phyloP scores from a whole-genome alignment of 92 coral and sea anemone genomes.

The Porites divaricata region DNA sequence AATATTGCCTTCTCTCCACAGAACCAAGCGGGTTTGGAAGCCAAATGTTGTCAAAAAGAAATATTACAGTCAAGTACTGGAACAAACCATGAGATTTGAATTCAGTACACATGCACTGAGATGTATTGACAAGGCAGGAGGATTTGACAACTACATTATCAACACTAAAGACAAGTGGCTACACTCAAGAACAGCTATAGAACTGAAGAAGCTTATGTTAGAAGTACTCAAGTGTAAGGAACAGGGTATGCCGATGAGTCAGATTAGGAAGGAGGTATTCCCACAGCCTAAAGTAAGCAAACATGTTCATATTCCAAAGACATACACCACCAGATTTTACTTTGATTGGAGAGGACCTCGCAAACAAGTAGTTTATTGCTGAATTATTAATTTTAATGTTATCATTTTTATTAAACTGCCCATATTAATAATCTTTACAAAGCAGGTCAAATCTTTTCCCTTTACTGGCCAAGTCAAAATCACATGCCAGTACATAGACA shows the following conservation, averaged over 20 bases:
- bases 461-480: too few relatives aligned
- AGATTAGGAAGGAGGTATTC: slow-evolving; percentile 76
- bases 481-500: too few relatives aligned
- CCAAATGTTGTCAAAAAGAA: slow-evolving; percentile 94
- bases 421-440: background rate
- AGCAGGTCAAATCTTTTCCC: background rate
- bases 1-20: slow-evolving; percentile 21
- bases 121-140: slow-evolving; percentile 96
- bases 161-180: slow-evolving; percentile 81
- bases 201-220: slow-evolving; percentile 82
- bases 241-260: slow-evolving; percentile 80
- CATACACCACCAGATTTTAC: slow-evolving; percentile 83
- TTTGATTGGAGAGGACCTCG: slow-evolving; percentile 96
- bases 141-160: slow-evolving; percentile 95
- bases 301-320: slow-evolving; percentile 79
- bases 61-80: slow-evolving; percentile 92
- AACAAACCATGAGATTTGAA: slow-evolving; percentile 74
- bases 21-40: slow-evolving; percentile 95
- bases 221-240: slow-evolving; percentile 76
- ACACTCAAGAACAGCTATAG: slow-evolving; percentile 84
- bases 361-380: slow-evolving; percentile 92
- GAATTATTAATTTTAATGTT: background rate
- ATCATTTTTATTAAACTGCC: background rate
- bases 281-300: slow-evolving; percentile 85
- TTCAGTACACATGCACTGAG: slow-evolving; percentile 97